These are phyloP conservation scores for Corticium candelabrum DNA, from an alignment of 37 sponge, comb jelly and placozoan genomes.

Conservation along the genomic window DNA sequence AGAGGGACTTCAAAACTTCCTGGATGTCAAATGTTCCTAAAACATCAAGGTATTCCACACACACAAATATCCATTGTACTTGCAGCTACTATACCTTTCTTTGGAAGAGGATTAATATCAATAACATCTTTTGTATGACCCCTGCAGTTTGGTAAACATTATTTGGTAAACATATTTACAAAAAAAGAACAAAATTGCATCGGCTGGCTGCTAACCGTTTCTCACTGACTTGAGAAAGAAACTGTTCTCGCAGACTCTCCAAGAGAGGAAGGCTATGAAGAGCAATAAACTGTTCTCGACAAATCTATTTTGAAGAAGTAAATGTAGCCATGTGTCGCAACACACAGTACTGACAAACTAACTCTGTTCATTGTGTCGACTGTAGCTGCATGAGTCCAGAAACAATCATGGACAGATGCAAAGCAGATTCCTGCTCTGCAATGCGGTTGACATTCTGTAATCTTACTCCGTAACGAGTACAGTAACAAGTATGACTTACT, in stretches of 20 bases:
- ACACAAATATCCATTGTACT: too few relatives aligned
- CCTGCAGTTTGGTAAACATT: too few relatives aligned
- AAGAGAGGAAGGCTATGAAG: conserved; percentile 73
- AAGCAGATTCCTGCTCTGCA: conserved; percentile 71
- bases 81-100: too few relatives aligned
- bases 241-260: conserved; percentile 43
- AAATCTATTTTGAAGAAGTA: conserved; percentile 30
- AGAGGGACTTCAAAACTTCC: too few relatives aligned
- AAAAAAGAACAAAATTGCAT: too few relatives aligned
- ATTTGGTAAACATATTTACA: too few relatives aligned
- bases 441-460: not conserved
- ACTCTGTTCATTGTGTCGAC: conserved; percentile 79
- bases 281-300: conserved; percentile 86
- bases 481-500: conserved; percentile 16
- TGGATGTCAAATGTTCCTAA: too few relatives aligned
- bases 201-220: too few relatives aligned
- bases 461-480: not conserved
- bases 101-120: too few relatives aligned
- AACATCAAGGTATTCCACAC: too few relatives aligned
- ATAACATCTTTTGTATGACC: too few relatives aligned
- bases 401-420: conserved; percentile 95
- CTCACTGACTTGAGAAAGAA: too few relatives aligned
- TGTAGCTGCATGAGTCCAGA: conserved; percentile 81
- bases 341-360: conserved; percentile 2
- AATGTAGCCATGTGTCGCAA: not conserved